A percentile compares a stretch with the other conserved stretches of the same genome.
phyloP scores from a whole-genome alignment of 2,113 vertebrate genomes.

The Pao palembangensis region DNA sequence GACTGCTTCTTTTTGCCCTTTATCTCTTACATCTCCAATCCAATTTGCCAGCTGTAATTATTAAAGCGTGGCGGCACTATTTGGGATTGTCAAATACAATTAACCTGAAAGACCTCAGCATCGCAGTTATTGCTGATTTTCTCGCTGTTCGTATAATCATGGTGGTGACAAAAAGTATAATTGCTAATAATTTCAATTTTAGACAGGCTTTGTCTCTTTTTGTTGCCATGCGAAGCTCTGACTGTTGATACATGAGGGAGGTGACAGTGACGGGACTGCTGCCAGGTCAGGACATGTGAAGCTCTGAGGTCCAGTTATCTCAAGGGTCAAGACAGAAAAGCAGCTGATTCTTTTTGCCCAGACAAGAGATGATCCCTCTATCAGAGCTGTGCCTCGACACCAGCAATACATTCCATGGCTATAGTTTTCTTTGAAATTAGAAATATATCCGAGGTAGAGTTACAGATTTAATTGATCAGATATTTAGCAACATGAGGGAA shows the following conservation, averaged over 20 bases:
- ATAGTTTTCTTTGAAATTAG: too few relatives aligned
- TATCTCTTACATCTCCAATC: slow-evolving; percentile 11
- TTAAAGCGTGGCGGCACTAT: slow-evolving; percentile 16
- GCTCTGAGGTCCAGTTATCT: background rate
- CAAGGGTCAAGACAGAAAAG: slow-evolving; percentile 4
- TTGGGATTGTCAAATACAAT: slow-evolving; percentile 45
- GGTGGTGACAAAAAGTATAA: background rate
- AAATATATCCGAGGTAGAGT: too few relatives aligned
- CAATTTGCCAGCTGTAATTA: slow-evolving; percentile 33
- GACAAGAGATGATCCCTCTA: slow-evolving; percentile 18
- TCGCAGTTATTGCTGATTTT: background rate
- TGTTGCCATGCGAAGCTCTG: background rate
- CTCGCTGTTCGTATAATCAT: slow-evolving; percentile 4
- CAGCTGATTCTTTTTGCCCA: background rate
- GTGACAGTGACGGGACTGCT: background rate
- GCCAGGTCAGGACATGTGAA: slow-evolving; percentile 9
- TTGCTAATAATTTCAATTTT: background rate
- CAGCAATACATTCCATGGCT: slow-evolving; percentile 19
- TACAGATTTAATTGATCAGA: too few relatives aligned
- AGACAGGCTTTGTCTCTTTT: background rate
- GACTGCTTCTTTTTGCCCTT: background rate
- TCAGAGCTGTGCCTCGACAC: slow-evolving; percentile 11
- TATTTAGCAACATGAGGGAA: too few relatives aligned
- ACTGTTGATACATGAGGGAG: slow-evolving; percentile 2
- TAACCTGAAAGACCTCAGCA: slow-evolving; percentile 10